phyloP scores from a whole-genome alignment of 2,113 vertebrate species.

The Elephas maximus region DNA sequence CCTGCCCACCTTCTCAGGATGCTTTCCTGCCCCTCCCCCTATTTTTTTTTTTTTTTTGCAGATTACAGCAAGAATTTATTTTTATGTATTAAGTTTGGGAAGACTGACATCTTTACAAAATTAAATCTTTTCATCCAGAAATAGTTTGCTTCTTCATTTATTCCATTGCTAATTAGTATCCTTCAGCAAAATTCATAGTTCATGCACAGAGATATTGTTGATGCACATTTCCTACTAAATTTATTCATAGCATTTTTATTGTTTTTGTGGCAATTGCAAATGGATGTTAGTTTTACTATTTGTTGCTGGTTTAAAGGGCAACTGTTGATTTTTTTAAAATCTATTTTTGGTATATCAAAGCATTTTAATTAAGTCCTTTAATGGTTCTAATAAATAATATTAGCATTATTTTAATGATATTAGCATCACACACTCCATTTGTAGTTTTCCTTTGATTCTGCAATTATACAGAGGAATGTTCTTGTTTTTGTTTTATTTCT shows the following conservation, averaged over 20 bases:
- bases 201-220: neutral
- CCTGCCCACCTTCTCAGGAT: neutral
- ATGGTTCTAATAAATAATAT: neutral
- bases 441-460: slow-evolving; percentile 11
- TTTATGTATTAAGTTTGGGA: neutral
- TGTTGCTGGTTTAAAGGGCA: neutral
- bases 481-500: slow-evolving; percentile 25
- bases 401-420: slow-evolving; percentile 40
- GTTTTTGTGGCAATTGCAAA: slow-evolving; percentile 15
- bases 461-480: slow-evolving; percentile 8
- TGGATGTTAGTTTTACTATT: neutral
- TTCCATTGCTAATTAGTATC: neutral
- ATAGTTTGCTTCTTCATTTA: neutral
- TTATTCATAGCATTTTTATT: neutral
- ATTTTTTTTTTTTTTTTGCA: slow-evolving; percentile 6
- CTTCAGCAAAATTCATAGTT: slow-evolving; percentile 20
- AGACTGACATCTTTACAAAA: slow-evolving; percentile 32
- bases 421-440: slow-evolving; percentile 22
- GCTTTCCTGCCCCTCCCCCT: neutral
- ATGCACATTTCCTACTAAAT: neutral
- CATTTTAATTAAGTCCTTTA: slow-evolving; percentile 41
- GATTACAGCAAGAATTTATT: neutral
- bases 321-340: neutral
- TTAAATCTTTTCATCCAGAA: slow-evolving; percentile 29
- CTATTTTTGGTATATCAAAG: neutral